phyloP scores from a whole-genome alignment of 2,797 vertebrate genomes.

The Rhyacichthys aspro region DNA sequence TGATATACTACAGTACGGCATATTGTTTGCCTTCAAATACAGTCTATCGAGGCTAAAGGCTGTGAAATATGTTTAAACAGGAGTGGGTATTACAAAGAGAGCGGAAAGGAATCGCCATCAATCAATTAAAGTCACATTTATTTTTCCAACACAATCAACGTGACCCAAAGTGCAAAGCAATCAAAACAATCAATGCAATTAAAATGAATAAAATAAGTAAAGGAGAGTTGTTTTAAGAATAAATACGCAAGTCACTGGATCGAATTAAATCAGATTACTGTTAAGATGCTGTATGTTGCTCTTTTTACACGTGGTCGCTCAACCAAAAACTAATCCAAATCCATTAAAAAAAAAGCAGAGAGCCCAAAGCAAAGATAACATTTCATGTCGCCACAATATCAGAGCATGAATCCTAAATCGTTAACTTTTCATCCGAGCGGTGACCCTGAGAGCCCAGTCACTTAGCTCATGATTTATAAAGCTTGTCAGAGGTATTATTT shows the following conservation, averaged over 20 bases:
- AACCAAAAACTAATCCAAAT: background rate
- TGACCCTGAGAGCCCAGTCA: conserved; percentile 42
- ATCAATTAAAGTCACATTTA: too few species aligned
- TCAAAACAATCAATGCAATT: too few species aligned
- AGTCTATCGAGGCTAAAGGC: background rate
- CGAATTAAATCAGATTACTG: too few species aligned
- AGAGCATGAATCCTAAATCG: background rate
- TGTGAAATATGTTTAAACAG: background rate
- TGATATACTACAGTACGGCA: too few species aligned
- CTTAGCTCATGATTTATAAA: conserved; percentile 51
- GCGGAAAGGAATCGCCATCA: too few species aligned
- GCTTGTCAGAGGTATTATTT: conserved; percentile 56
- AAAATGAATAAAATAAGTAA: too few species aligned
- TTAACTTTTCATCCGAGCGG: conserved; percentile 1
- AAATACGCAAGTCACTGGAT: too few species aligned
- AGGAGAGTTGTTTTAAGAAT: too few species aligned
- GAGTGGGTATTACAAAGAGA: too few species aligned
- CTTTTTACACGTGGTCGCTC: background rate
- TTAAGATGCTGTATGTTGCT: too few species aligned
- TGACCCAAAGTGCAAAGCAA: too few species aligned
- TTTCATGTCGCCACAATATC: background rate
- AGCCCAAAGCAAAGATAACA: background rate
- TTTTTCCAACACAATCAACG: too few species aligned
- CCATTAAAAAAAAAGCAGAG: background rate
- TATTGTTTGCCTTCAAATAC: background rate